Conservation (phyloP, 1,140 invertebrate genomes). For the Plutomurus gul region DNA sequence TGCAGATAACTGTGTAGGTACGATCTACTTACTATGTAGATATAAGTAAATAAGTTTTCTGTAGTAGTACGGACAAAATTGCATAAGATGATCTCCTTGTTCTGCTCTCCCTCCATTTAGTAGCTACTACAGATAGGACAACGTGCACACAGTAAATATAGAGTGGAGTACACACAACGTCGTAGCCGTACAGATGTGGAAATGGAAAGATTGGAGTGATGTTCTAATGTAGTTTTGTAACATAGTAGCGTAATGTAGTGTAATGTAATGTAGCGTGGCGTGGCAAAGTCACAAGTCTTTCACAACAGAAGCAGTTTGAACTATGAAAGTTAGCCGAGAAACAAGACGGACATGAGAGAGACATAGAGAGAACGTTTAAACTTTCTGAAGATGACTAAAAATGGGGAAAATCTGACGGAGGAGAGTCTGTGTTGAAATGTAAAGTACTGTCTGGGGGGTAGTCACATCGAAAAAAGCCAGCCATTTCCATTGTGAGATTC, state of each 20-base stretch:
- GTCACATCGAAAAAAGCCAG: constrained; percentile 16
- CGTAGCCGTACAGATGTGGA: background rate
- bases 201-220: background rate
- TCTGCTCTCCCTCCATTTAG: too few species aligned
- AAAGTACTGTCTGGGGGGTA: constrained; percentile 30
- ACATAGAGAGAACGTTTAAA: constrained; percentile 29
- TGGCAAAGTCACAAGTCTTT: constrained; percentile 11
- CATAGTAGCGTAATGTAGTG: constrained; percentile 11
- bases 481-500: background rate
- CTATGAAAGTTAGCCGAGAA: constrained; percentile 19
- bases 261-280: constrained; percentile 19
- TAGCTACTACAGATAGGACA: too few species aligned
- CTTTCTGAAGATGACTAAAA: constrained; percentile 35
- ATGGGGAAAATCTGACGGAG: constrained; percentile 36
- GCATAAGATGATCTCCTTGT: too few species aligned
- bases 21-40: too few species aligned
- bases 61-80: too few species aligned
- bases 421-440: constrained; percentile 26
- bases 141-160: too few species aligned
- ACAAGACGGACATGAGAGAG: constrained; percentile 16
- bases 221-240: constrained; percentile 12
- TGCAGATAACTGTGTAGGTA: too few species aligned
- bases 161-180: background rate
- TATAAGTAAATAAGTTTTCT: too few species aligned
- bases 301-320: background rate